Conservation (phyloP, 2,113 vertebrate genomes). For the Mobula hypostoma region DNA sequence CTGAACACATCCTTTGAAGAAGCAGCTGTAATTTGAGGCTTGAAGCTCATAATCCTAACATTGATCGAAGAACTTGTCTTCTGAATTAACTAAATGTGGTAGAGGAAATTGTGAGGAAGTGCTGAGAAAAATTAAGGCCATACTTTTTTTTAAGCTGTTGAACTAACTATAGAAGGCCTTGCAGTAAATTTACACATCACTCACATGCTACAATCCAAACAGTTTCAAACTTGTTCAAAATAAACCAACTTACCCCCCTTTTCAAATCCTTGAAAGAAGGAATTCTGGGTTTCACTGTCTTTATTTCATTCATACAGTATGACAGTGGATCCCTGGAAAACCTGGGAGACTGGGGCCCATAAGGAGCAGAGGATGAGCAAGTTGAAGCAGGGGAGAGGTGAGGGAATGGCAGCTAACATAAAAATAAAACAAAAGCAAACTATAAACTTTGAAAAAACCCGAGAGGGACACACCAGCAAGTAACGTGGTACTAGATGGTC, state of each 20-base stretch:
- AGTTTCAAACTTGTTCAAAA: background rate
- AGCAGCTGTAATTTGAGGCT: conserved; percentile 3
- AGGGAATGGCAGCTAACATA: conserved; percentile 66
- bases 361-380: conserved; percentile 64
- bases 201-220: conserved; percentile 26
- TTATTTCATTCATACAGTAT: conserved; percentile 91
- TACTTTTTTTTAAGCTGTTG: background rate
- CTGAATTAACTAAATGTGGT: background rate
- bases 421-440: conserved; percentile 6
- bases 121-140: background rate
- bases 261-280: conserved; percentile 81
- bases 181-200: conserved; percentile 1
- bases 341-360: conserved; percentile 70
- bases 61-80: background rate
- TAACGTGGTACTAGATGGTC: background rate
- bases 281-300: conserved; percentile 84
- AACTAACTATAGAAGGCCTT: conserved; percentile 32
- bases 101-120: background rate
- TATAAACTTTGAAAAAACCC: background rate
- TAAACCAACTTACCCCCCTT: conserved; percentile 84
- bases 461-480: background rate
- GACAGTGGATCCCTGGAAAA: conserved; percentile 82
- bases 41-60: background rate
- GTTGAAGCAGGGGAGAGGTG: conserved; percentile 66
- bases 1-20: background rate